Evolutionary conservation across 1,140 invertebrate genomes (phyloP).

Genomic region (Paraescarpia echinospica): DNA sequence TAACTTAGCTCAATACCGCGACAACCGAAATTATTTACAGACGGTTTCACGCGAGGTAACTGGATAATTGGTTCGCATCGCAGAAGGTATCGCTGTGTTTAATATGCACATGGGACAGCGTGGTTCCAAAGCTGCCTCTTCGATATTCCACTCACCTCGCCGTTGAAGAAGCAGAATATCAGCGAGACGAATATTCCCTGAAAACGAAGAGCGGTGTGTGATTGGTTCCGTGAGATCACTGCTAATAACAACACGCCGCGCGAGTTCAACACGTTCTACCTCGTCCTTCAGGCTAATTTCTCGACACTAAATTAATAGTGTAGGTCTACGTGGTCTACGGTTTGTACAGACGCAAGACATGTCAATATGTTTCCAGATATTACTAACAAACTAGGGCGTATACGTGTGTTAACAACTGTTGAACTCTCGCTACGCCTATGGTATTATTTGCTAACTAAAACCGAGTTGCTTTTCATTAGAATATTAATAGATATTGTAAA

Average conservation of each 20-base stretch:
- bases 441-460: no score
- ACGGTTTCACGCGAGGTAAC: neutral
- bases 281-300: no score
- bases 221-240: neutral
- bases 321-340: no score
- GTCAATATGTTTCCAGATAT: no score
- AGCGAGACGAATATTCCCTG: constrained; percentile 89
- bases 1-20: neutral
- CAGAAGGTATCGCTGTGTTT: neutral
- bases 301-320: no score
- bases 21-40: neutral
- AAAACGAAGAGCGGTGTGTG: constrained; percentile 50
- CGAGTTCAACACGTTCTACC: no score
- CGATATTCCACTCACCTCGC: constrained; percentile 71
- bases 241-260: neutral
- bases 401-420: no score
- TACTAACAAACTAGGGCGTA: no score
- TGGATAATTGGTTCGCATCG: neutral
- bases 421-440: no score
- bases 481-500: no score
- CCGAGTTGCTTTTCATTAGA: no score
- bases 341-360: no score
- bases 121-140: neutral
- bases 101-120: neutral
- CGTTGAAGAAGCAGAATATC: constrained; percentile 94